Evolutionary conservation across 1,140 invertebrate species (phyloP).

Genomic region (Trichonephila clavata): DNA sequence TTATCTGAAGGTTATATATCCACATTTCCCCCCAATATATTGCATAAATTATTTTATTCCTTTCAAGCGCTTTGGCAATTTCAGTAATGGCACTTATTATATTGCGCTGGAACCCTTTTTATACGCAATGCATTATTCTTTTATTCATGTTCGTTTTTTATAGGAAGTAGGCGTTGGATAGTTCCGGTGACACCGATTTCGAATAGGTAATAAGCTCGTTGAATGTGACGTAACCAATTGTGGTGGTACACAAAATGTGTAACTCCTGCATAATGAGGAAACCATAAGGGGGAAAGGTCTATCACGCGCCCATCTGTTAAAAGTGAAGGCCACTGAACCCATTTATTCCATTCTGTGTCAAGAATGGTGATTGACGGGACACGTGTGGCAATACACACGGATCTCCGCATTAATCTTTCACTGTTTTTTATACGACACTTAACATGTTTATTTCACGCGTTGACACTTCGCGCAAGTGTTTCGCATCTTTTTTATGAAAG

Average conservation of each 20-base stretch:
- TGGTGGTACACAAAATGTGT: background rate
- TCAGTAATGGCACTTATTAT: background rate
- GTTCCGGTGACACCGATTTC: constrained; percentile 3
- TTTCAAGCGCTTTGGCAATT: too few relatives aligned
- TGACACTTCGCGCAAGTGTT: background rate
- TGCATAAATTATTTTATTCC: too few relatives aligned
- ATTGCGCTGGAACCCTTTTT: background rate
- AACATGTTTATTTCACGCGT: constrained; percentile 36
- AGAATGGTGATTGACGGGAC: constrained; percentile 47
- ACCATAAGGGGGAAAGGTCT: background rate
- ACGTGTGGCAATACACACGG: background rate
- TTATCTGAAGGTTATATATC: too few relatives aligned
- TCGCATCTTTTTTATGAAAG: background rate
- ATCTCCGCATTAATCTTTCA: background rate
- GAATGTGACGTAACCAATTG: constrained; percentile 32
- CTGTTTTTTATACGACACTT: constrained; percentile 14
- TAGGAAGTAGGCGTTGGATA: background rate
- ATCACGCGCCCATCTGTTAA: constrained; percentile 54
- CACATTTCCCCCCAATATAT: too few relatives aligned
- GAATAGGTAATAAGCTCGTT: constrained; percentile 31
- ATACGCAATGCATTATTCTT: background rate
- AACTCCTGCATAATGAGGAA: constrained; percentile 40
- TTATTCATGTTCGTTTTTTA: background rate
- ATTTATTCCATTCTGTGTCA: constrained; percentile 26
- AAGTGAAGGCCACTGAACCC: constrained; percentile 53